Evolutionary conservation across 2,888 invertebrate genomes (phyloP), one percentile per base, ranked within the genome.

Genomic region (Acanthosepion lycidas): DNA sequence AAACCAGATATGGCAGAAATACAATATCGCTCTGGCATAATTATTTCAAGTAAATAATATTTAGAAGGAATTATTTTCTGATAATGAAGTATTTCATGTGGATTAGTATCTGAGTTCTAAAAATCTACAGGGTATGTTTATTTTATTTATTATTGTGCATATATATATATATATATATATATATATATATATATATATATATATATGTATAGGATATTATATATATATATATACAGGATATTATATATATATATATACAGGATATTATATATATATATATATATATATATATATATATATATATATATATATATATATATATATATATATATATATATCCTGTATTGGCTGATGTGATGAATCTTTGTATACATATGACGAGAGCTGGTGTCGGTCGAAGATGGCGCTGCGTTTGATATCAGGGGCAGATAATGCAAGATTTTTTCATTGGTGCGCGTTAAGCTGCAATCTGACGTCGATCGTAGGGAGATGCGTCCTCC

Each of bases 331-430:
- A 78, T n/a, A 4, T 78, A n/a, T n/a, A 9, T 78, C 9, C 15
- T n/a, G 28, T 64, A 64, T 64, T 28, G 28, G 2, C 3, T 9
- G 78, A 33, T 78, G n/a, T 18, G 78, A 78, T 78, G n/a, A n/a
- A 78, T 78, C 78, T 78, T 78, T 78, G 78, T 78, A 78, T n/a
- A 78, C n/a, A 78, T 78, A 78, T n/a, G 78, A 78, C n/a, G 78
- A 78, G 78, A n/a, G 78, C n/a, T 78, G 12, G 78, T n/a, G 78
- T 78, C n/a, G 78, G n/a, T 78, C 78, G 78, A 78, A 78, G 78
- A 78, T 78, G 78, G 78, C 78, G 9, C 15, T n/a, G 78, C 12
- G n/a, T 78, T 78, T 78, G 78, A 78, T 78, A 78, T 78, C n/a
- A 78, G 18, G 78, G 78, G 78, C n/a, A 78, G 78, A 78, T 78